phyloP scores from a whole-genome alignment of 2,888 invertebrate genomes.

The Congeria kusceri region DNA sequence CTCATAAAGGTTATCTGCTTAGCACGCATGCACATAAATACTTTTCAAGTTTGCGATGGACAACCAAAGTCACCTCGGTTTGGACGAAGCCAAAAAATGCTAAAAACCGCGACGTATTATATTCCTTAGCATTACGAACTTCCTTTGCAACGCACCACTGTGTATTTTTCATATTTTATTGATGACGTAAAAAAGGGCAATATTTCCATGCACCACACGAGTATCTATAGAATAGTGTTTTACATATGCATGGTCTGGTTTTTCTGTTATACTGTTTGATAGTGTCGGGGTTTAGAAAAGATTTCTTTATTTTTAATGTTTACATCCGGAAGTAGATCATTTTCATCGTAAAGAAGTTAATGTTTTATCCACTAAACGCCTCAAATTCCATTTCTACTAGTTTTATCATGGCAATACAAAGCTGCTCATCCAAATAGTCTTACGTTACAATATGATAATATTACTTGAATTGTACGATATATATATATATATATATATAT shows the following conservation, averaged over 20 bases:
- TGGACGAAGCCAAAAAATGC: conserved; percentile 45
- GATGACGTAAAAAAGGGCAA: conserved; percentile 2
- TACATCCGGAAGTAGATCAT: conserved; percentile 40
- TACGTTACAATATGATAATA: too few relatives aligned
- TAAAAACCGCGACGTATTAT: conserved; percentile 59
- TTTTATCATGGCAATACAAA: too few relatives aligned
- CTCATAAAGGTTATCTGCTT: conserved; percentile 49
- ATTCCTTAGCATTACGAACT: conserved; percentile 45
- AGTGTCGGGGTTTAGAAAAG: conserved; percentile 58
- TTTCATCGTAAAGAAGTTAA: conserved; percentile 3
- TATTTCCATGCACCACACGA: conserved; percentile 19
- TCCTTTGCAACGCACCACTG: conserved; percentile 54
- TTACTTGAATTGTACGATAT: too few relatives aligned
- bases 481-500: too few relatives aligned
- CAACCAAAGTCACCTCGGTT: conserved; percentile 1
- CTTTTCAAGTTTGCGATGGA: conserved; percentile 27
- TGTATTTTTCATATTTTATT: conserved; percentile 47
- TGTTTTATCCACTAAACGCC: too few relatives aligned
- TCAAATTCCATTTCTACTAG: too few relatives aligned
- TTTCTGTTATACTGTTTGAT: conserved; percentile 63
- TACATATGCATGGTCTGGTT: conserved; percentile 55
- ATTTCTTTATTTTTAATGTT: conserved; percentile 59
- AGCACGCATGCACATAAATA: conserved; percentile 22
- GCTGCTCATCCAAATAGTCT: too few relatives aligned
- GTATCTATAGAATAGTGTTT: conserved; percentile 36